Evolutionary conservation across 2,113 vertebrate species (phyloP).

Genomic region (Camelus dromedarius): DNA sequence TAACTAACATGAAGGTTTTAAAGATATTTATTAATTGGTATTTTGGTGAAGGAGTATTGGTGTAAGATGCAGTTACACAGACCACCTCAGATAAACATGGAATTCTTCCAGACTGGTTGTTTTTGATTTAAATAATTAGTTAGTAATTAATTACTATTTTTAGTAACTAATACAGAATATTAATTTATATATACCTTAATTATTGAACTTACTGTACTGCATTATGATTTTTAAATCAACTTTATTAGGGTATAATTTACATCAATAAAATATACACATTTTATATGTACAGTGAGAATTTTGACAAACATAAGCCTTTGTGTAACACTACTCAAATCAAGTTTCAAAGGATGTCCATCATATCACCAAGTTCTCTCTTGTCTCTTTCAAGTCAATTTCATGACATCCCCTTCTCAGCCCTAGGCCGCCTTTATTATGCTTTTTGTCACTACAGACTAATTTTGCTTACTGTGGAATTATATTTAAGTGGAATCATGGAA

Average conservation of each 20-base stretch:
- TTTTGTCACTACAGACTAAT: background rate
- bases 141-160: background rate
- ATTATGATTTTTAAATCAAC: constrained; percentile 11
- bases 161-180: background rate
- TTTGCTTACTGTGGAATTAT: background rate
- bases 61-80: background rate
- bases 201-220: background rate
- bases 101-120: background rate
- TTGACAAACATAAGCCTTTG: background rate
- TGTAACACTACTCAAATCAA: background rate
- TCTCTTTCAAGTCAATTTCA: background rate
- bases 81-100: background rate
- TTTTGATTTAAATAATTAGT: constrained; percentile 5
- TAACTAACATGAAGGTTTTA: background rate
- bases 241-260: background rate
- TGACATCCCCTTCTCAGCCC: background rate
- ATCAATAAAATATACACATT: background rate
- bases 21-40: background rate
- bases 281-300: background rate
- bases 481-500: background rate
- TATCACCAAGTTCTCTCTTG: background rate
- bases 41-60: background rate
- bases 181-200: background rate
- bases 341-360: background rate
- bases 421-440: background rate